Conservation (phyloP, 2,888 invertebrate species). For the Drosophila helvetica region DNA sequence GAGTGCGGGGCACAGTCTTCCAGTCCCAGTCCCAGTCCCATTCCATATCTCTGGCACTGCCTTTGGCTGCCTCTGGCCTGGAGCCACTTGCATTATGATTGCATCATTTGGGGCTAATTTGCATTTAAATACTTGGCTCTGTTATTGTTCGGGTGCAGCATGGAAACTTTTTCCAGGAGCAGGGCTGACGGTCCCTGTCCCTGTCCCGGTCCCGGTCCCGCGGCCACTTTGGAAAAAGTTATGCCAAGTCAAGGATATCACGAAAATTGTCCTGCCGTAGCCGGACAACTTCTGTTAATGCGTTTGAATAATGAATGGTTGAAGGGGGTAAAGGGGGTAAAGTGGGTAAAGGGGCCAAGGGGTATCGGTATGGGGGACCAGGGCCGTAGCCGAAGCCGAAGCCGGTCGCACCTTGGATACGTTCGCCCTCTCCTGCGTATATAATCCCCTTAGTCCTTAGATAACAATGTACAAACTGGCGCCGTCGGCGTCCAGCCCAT, state of each 20-base stretch:
- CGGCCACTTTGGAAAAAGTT: slow-evolving; percentile 60
- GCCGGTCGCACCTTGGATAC: slow-evolving; percentile 59
- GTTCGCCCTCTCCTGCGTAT: slow-evolving; percentile 5
- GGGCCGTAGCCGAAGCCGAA: too few species aligned
- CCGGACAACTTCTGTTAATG: slow-evolving; percentile 66
- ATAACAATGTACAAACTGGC: slow-evolving; percentile 78
- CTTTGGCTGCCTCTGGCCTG: slow-evolving; percentile 36
- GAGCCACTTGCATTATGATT: slow-evolving; percentile 74
- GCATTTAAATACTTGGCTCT: slow-evolving; percentile 77
- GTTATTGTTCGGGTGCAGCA: slow-evolving; percentile 74
- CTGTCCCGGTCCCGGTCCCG: slow-evolving; percentile 9
- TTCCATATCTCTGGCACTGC: slow-evolving; percentile 17
- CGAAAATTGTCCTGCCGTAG: slow-evolving; percentile 58
- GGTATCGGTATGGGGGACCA: neutral
- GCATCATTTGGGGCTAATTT: slow-evolving; percentile 80
- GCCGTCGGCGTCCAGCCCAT: slow-evolving; percentile 49
- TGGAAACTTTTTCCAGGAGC: slow-evolving; percentile 53
- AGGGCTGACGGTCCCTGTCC: neutral
- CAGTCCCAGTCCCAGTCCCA: slow-evolving; percentile 3
- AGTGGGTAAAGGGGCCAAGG: neutral
- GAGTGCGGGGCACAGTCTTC: slow-evolving; percentile 9
- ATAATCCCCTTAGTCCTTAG: slow-evolving; percentile 43
- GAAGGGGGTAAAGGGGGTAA: slow-evolving; percentile 6
- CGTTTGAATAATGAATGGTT: slow-evolving; percentile 75
- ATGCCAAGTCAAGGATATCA: slow-evolving; percentile 78